Conservation (phyloP, 2,113 vertebrate genomes). For the Raja brachyura region DNA sequence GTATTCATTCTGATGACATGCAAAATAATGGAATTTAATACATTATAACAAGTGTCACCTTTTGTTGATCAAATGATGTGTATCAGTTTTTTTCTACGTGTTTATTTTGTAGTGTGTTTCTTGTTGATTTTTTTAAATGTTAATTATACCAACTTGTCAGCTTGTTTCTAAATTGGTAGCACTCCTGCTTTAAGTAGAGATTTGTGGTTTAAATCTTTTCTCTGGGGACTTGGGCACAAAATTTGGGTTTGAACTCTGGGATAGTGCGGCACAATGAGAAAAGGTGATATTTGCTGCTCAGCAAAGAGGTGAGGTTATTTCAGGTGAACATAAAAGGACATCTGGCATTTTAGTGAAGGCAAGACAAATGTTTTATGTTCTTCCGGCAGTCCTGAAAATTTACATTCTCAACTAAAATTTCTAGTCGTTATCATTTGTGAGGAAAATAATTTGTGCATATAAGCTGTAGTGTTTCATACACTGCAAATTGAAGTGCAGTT, state of each 20-base stretch:
- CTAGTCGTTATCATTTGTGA: neutral
- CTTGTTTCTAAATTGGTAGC: neutral
- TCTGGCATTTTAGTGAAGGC: neutral
- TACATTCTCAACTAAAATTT: neutral
- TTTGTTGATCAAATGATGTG: neutral
- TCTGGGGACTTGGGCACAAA: neutral
- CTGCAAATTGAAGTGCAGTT: neutral
- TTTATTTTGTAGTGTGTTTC: no score
- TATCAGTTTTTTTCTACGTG: neutral
- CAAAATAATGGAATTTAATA: neutral
- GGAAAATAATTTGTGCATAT: no score
- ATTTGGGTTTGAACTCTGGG: neutral
- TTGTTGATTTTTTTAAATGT: neutral
- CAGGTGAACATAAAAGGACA: no score
- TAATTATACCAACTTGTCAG: neutral
- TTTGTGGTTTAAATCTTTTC: neutral
- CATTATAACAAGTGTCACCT: neutral
- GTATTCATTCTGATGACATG: neutral
- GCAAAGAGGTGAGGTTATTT: neutral
- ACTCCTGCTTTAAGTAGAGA: neutral
- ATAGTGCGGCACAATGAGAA: neutral
- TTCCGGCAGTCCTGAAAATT: neutral
- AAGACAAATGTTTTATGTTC: neutral
- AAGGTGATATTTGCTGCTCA: neutral
- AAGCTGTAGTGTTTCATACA: neutral